Conservation (phyloP, 2,113 vertebrate species). For the Meleagris gallopavo region DNA sequence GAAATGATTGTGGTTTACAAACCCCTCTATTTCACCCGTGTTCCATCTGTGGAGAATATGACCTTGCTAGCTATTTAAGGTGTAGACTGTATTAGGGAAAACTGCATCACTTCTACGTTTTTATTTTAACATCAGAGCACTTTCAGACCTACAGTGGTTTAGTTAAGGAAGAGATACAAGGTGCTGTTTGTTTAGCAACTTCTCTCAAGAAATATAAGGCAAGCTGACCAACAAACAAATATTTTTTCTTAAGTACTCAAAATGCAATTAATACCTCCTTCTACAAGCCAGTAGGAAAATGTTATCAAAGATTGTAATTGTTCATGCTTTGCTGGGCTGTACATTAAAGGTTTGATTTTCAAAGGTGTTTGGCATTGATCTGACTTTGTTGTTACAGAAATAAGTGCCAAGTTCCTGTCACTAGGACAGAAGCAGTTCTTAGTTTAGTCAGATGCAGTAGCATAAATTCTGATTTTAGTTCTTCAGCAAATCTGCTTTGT, state of each 20-base stretch:
- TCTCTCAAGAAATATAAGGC: background rate
- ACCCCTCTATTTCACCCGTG: background rate
- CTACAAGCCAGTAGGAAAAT: background rate
- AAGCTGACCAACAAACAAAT: background rate
- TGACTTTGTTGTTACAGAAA: background rate
- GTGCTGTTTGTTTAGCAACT: background rate
- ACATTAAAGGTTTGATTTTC: background rate
- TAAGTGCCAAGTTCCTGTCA: background rate
- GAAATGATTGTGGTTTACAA: background rate
- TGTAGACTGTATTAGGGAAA: background rate
- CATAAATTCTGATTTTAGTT: background rate
- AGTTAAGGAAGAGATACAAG: background rate
- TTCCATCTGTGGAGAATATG: background rate
- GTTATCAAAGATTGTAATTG: background rate
- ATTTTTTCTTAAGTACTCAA: background rate
- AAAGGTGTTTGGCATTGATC: background rate
- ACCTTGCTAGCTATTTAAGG: background rate
- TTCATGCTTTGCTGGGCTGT: background rate
- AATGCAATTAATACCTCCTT: background rate
- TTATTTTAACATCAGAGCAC: background rate
- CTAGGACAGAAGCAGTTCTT: background rate
- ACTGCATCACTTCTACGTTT: background rate
- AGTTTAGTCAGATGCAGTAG: background rate
- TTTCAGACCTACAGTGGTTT: background rate
- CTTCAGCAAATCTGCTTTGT: background rate